Conservation (phyloP, 2,888 invertebrate genomes). For the Incurvaria masculella region DNA sequence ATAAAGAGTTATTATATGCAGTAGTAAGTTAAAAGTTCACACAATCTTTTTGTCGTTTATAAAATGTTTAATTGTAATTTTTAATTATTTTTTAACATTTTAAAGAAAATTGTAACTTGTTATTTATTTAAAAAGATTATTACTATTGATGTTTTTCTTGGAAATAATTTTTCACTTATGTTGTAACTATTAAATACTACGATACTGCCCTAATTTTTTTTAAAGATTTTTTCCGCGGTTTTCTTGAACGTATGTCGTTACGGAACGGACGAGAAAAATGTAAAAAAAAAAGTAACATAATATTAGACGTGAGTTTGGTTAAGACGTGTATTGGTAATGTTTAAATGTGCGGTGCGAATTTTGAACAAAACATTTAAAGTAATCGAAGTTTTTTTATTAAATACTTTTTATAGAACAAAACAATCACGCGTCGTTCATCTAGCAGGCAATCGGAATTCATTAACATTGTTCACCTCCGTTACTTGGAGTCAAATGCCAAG, state of each 20-base stretch:
- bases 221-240: constrained; percentile 30
- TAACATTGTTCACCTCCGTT: too few relatives aligned
- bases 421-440: constrained; percentile 19
- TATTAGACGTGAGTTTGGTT: constrained; percentile 11
- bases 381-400: background rate
- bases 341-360: background rate
- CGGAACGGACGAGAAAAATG: constrained; percentile 4
- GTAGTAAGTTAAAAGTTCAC: constrained; percentile 42
- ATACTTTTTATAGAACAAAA: constrained; percentile 14
- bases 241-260: constrained; percentile 20
- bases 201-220: constrained; percentile 46
- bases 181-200: constrained; percentile 41
- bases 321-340: background rate
- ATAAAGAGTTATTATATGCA: constrained; percentile 46
- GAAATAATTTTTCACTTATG: constrained; percentile 43
- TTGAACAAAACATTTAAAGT: background rate
- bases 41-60: constrained; percentile 34
- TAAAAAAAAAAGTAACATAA: constrained; percentile 18
- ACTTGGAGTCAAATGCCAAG: too few relatives aligned
- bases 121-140: constrained; percentile 58
- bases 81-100: constrained; percentile 50
- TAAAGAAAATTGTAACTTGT: constrained; percentile 48
- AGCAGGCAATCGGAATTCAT: constrained; percentile 39
- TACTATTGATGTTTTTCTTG: constrained; percentile 50
- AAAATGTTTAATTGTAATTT: constrained; percentile 28